Evolutionary conservation across 1,140 invertebrate species (phyloP).

Genomic region (Zaprionus inermis): DNA sequence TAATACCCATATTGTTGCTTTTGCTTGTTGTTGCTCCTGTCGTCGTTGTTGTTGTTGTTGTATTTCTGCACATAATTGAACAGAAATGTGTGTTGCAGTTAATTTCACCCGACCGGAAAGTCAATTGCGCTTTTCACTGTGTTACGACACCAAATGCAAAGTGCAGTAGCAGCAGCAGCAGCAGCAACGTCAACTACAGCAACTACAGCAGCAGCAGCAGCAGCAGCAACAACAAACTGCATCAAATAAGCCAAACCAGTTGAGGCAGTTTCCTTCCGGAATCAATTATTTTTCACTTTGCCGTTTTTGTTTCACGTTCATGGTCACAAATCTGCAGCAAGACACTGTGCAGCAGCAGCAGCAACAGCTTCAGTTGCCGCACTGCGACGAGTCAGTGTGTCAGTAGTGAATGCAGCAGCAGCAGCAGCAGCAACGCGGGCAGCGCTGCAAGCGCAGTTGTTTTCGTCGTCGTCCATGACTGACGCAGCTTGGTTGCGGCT

Average conservation of each 20-base stretch:
- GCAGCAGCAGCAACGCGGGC: background rate
- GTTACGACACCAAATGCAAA: conserved; percentile 69
- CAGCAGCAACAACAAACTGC: conserved; percentile 1
- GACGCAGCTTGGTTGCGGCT: conserved; percentile 29
- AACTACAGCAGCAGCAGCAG: conserved; percentile 4
- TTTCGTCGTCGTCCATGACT: conserved; percentile 34
- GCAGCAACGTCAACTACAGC: conserved; percentile 4
- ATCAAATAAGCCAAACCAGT: conserved; percentile 61
- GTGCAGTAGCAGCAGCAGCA: conserved; percentile 24
- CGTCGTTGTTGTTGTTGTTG: conserved; percentile 11
- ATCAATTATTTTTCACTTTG: conserved; percentile 81
- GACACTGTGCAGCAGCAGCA: conserved; percentile 29
- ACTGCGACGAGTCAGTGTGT: conserved; percentile 51
- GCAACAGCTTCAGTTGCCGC: conserved; percentile 4
- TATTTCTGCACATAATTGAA: conserved; percentile 38
- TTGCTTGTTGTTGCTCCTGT: conserved; percentile 2
- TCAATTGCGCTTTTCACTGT: conserved; percentile 54
- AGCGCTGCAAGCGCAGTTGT: background rate
- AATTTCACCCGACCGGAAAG: conserved; percentile 41
- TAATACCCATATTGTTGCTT: conserved; percentile 19
- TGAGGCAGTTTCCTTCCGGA: conserved; percentile 79
- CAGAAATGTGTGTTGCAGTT: conserved; percentile 45
- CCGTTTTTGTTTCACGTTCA: conserved; percentile 70
- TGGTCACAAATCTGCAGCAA: conserved; percentile 62
- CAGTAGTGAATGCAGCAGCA: conserved; percentile 40